Conservation (phyloP, 2,113 vertebrate species). For the Lampris megalopsis region DNA sequence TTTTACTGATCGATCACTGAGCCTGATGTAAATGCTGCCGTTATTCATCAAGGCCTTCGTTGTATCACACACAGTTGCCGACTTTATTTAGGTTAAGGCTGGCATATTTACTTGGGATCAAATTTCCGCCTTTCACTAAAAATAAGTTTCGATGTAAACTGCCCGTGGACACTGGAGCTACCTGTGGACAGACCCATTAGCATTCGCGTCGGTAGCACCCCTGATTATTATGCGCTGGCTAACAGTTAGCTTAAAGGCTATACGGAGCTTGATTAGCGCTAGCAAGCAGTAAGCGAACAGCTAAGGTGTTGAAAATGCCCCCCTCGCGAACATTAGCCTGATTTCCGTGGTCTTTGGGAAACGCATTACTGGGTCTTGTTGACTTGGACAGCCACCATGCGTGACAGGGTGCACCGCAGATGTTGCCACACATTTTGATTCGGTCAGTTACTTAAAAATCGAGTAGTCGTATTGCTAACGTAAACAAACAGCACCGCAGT, state of each 20-base stretch:
- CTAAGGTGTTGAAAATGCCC: slow-evolving; percentile 47
- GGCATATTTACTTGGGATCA: too few relatives aligned
- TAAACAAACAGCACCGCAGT: slow-evolving; percentile 68
- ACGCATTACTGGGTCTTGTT: not conserved
- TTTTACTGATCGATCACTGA: not conserved
- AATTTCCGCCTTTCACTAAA: too few relatives aligned
- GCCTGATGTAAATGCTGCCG: slow-evolving; percentile 13
- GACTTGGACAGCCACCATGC: not conserved
- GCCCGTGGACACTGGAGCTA: not conserved
- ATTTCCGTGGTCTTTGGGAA: not conserved
- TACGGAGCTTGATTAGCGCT: not conserved
- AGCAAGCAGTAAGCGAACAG: not conserved
- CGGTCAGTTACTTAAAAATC: not conserved
- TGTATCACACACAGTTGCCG: slow-evolving; percentile 7
- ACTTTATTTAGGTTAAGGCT: not conserved
- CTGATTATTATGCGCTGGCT: not conserved
- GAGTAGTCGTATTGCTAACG: slow-evolving; percentile 46
- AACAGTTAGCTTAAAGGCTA: not conserved
- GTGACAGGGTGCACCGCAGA: too few relatives aligned
- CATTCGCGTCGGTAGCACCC: accelerated
- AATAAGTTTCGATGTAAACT: too few relatives aligned
- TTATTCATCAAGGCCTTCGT: slow-evolving; percentile 35
- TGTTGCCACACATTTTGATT: not conserved
- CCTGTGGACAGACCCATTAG: not conserved
- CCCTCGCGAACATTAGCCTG: slow-evolving; percentile 30